phyloP scores from a whole-genome alignment of 2,113 vertebrate genomes.

The Psettodes erumei region DNA sequence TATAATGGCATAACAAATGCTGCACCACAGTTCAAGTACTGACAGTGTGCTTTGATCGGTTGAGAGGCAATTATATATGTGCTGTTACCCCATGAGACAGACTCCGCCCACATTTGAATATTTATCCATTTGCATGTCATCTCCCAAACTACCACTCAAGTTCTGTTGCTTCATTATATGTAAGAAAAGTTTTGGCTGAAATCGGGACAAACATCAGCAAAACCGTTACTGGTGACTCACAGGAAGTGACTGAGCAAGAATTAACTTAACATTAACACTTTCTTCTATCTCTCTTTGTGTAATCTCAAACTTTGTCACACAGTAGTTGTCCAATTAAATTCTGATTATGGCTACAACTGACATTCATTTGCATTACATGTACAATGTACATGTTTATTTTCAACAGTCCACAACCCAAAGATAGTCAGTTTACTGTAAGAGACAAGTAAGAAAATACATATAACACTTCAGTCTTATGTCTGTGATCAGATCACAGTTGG shows the following conservation, averaged over 20 bases:
- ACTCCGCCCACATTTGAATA: background rate
- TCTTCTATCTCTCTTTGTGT: background rate
- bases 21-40: background rate
- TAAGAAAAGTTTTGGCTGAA: background rate
- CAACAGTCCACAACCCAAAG: background rate
- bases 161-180: slow-evolving; percentile 1
- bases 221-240: background rate
- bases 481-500: background rate
- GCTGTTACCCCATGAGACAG: background rate
- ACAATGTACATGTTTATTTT: no score
- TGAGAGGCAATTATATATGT: background rate
- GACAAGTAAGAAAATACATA: background rate
- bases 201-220: background rate
- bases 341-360: background rate
- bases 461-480: background rate
- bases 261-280: background rate
- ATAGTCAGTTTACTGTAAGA: no score
- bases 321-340: background rate
- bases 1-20: background rate
- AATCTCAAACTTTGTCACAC: background rate
- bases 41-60: background rate
- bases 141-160: background rate
- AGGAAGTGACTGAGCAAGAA: background rate
- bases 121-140: background rate
- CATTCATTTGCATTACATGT: background rate